Evolutionary conservation across 1,140 invertebrate species (phyloP).

Genomic region (Ostrea edulis): DNA sequence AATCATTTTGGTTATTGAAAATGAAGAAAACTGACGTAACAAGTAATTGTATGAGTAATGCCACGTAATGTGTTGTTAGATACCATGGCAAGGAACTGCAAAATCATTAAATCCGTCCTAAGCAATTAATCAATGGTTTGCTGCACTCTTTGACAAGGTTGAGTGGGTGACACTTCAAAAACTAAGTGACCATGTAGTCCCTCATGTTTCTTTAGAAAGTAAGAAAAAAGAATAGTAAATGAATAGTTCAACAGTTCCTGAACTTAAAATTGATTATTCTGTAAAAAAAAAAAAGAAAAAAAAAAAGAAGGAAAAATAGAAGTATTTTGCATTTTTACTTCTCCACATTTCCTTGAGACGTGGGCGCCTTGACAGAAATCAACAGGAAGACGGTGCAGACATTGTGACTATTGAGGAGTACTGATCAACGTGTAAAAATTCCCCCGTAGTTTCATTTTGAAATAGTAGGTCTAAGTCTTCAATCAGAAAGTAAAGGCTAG

Average conservation of each 20-base stretch:
- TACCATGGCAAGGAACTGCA: neutral
- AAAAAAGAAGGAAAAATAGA: neutral
- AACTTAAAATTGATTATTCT: neutral
- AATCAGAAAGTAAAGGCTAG: too few species aligned
- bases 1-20: neutral
- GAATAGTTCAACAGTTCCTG: neutral
- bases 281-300: neutral
- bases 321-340: neutral
- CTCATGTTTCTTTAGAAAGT: neutral
- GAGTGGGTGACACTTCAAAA: neutral
- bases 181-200: neutral
- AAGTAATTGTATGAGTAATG: neutral
- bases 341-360: neutral
- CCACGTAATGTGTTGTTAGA: neutral
- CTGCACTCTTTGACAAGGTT: neutral
- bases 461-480: too few species aligned
- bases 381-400: neutral
- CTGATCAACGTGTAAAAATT: neutral
- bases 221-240: neutral
- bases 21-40: neutral
- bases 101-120: neutral
- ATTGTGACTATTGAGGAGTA: neutral
- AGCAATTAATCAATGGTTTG: neutral
- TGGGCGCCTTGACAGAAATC: neutral
- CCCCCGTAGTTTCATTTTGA: too few species aligned